Evolutionary conservation across 2,797 vertebrate genomes (phyloP).

Genomic region (Ctenopoma kingsleyae): DNA sequence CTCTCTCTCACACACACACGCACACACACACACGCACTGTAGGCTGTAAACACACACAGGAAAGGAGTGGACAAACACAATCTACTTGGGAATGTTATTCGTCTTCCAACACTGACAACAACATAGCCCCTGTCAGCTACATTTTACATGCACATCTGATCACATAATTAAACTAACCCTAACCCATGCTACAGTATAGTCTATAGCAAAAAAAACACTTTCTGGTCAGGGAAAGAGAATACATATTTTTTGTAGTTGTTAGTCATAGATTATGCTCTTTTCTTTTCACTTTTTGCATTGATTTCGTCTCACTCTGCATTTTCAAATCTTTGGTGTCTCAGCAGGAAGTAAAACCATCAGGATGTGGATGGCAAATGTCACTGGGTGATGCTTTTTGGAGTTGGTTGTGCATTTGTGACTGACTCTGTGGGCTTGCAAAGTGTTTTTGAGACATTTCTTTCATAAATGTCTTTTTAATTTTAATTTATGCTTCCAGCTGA

Average conservation of each 20-base stretch:
- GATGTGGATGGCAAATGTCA: neutral
- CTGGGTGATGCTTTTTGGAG: neutral
- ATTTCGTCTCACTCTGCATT: neutral
- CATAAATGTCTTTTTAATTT: slow-evolving; percentile 17
- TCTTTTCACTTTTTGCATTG: neutral
- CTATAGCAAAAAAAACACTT: neutral
- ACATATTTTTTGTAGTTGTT: neutral
- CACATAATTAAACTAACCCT: slow-evolving; percentile 24
- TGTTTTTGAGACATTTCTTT: slow-evolving; percentile 8
- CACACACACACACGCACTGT: slow-evolving; percentile 4
- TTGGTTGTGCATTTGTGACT: neutral
- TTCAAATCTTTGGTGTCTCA: neutral
- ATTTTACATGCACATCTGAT: slow-evolving; percentile 19
- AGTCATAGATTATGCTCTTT: neutral
- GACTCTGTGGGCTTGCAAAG: neutral
- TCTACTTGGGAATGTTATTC: slow-evolving; percentile 42
- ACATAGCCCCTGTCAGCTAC: slow-evolving; percentile 19
- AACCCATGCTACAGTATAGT: neutral
- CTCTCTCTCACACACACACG: slow-evolving; percentile 7
- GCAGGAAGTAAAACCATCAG: neutral
- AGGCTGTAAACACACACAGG: neutral
- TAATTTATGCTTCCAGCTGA: slow-evolving; percentile 14
- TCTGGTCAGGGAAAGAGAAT: neutral
- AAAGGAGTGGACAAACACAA: slow-evolving; percentile 52
- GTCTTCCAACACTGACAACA: slow-evolving; percentile 21